Percentiles rank a stretch among this genome's conserved stretches.
phyloP scores from a whole-genome alignment of 2,888 invertebrate species.

The Drosophila macrospina region DNA sequence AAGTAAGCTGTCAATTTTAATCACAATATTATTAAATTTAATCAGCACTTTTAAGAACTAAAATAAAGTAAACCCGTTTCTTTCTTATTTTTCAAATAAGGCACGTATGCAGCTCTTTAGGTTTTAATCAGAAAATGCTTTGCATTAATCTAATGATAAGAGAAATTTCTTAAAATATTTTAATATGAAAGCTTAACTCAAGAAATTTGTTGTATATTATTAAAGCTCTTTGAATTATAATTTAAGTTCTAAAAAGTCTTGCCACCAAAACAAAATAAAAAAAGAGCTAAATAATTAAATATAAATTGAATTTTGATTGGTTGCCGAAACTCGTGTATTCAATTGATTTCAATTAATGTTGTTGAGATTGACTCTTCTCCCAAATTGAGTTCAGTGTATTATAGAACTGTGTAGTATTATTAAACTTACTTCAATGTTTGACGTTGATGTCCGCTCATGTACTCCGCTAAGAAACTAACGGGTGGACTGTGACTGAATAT shows the following conservation, averaged over 20 bases:
- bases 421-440: slow-evolving; percentile 83
- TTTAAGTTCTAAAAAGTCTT: neutral
- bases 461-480: slow-evolving; percentile 88
- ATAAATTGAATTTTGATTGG: slow-evolving; percentile 57
- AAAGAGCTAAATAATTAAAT: neutral
- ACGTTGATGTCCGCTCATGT: slow-evolving; percentile 85
- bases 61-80: neutral
- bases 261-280: neutral
- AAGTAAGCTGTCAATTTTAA: slow-evolving; percentile 22
- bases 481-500: slow-evolving; percentile 90
- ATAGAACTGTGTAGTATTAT: slow-evolving; percentile 32
- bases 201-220: slow-evolving; percentile 10
- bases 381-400: slow-evolving; percentile 23
- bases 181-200: slow-evolving; percentile 26
- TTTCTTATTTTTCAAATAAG: slow-evolving; percentile 18
- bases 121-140: slow-evolving; percentile 41
- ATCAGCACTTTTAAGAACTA: slow-evolving; percentile 24
- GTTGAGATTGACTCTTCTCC: slow-evolving; percentile 21
- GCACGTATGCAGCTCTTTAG: slow-evolving; percentile 37
- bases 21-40: slow-evolving; percentile 14
- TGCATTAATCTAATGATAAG: slow-evolving; percentile 50
- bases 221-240: neutral
- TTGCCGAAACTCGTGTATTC: slow-evolving; percentile 55
- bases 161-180: slow-evolving; percentile 29
- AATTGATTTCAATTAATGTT: slow-evolving; percentile 61